Evolutionary conservation across 2,888 invertebrate species (phyloP), one percentile per base, ranked within the genome.

Genomic region (Archips xylosteana): DNA sequence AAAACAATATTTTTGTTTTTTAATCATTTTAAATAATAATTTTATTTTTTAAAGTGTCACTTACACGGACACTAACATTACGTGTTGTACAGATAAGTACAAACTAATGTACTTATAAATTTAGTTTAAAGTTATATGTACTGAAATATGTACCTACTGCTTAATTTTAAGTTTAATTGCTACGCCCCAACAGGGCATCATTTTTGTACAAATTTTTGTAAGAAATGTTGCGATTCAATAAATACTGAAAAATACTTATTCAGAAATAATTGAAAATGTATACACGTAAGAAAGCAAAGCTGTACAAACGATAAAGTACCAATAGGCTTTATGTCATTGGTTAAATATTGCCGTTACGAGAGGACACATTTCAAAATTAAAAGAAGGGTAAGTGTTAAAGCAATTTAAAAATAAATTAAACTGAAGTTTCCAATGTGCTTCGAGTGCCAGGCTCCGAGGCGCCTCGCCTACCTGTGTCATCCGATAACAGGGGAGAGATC

Each of bases 401-500:
- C 39, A 45, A 51, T 42, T 54, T 67, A 42, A 23, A 51, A 57
- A 61, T 64, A 51, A 67, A 63, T 54, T 42, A 59, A 71, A 60
- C 67, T 54, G 59, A 70, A 75, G 75, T 70, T 73, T 65, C 78
- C 79, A 81, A 78, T 85, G 81, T 84, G 77, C 79, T 59, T 73
- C 57, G 39, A 49, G 59, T 61, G 81, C 75, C 77, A 70, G 69
- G 77, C 83, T 71, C 75, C 75, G 79, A 84, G 85, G 83, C 85
- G 87, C 86, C 86, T 84, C 85, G 87, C 86, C 86, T 84, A 77
- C 82, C 86, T 83, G 86, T 89, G 91, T 91, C 87, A 92, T 84
- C 82, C 80, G 89, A 90, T 83, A 84, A 87, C 83, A 81, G 81
- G 81, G 83, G 75, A 70, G 75, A 70, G 76, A 77, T 81, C 76